Evolutionary conservation across 2,888 invertebrate genomes (phyloP), one percentile per base, ranked within the genome.

Genomic region (Dryobota labecula): DNA sequence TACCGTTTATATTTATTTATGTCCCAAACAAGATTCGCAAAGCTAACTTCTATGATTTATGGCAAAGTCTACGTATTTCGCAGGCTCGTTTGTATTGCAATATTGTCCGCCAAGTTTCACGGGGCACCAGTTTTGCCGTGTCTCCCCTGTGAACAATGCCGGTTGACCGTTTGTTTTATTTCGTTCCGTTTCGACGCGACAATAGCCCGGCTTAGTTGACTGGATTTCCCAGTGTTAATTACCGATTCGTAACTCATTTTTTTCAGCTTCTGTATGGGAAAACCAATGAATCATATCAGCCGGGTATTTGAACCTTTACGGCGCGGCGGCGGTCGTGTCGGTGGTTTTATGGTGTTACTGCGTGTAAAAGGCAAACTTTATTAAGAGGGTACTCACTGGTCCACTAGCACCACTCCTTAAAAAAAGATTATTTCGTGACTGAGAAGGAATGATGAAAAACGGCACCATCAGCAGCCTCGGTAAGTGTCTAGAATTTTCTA

Each of bases 31-130:
- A 90, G 90, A 90, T 90, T 92, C 87, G 87, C 89, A 89, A 89
- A 88, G 89, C 90, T 89, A 91, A 92, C 90, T 91, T 92, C 84
- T 89, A 85, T 94, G 93, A 94, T 94, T 94, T 93, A 94, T 92
- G 83, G 82, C 73, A 73, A 66, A 82, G 86, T 84, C 83, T 86
- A 86, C 84, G 86, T 89, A 88, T 88, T 90, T 82, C 77, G 80
- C 82, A 62, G 84, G 78, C 84, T 89, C 87, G 89, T 91, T 92
- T 90, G 89, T 91, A 90, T 90, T 89, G 88, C 90, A 91, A 92
- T 91, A 92, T 89, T 92, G 92, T 90, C 85, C 89, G 81, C 83
- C 79, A 90, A 92, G 86, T 91, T 91, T 84, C 80, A 72, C 76
- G 47, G 83, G 74, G 86, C 72, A 79, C 75, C 84, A 84, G 86